Conservation (phyloP, 2,113 vertebrate genomes). For the Callaeas wilsoni region DNA sequence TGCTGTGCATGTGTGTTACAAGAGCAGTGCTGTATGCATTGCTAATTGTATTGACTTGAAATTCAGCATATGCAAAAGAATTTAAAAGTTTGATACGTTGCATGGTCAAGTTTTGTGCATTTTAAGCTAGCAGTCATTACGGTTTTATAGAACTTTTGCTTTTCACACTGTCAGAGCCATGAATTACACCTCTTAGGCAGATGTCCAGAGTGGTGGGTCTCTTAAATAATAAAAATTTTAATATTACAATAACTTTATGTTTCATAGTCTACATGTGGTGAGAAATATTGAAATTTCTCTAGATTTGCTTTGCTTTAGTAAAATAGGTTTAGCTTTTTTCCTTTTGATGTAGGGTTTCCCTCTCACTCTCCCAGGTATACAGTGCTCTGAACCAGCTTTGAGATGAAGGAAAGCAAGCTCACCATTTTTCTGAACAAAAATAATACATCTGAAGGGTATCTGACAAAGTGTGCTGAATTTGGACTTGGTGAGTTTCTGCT, state of each 20-base stretch:
- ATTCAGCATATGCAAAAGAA: background rate
- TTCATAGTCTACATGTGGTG: background rate
- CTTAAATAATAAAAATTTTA: background rate
- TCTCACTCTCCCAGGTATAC: constrained; percentile 61
- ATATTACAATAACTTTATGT: background rate
- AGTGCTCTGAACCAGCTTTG: constrained; percentile 58
- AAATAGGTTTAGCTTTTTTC: constrained; percentile 51
- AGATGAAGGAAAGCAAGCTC: constrained; percentile 61
- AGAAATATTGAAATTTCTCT: background rate
- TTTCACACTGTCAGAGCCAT: background rate
- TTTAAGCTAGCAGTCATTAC: background rate
- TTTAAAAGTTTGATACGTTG: background rate
- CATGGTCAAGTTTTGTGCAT: background rate
- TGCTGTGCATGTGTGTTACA: background rate
- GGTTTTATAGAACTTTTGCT: background rate
- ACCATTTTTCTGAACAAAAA: constrained; percentile 62
- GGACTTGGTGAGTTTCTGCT: constrained; percentile 66
- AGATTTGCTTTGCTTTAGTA: constrained; percentile 31
- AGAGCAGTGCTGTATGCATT: background rate
- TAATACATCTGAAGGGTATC: constrained; percentile 57
- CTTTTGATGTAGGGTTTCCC: constrained; percentile 63
- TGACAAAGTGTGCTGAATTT: constrained; percentile 58
- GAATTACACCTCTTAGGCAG: background rate
- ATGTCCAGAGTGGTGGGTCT: background rate
- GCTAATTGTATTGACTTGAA: background rate